phyloP scores from a whole-genome alignment of 1,140 invertebrate genomes.

The Atopsyche davidsoni region DNA sequence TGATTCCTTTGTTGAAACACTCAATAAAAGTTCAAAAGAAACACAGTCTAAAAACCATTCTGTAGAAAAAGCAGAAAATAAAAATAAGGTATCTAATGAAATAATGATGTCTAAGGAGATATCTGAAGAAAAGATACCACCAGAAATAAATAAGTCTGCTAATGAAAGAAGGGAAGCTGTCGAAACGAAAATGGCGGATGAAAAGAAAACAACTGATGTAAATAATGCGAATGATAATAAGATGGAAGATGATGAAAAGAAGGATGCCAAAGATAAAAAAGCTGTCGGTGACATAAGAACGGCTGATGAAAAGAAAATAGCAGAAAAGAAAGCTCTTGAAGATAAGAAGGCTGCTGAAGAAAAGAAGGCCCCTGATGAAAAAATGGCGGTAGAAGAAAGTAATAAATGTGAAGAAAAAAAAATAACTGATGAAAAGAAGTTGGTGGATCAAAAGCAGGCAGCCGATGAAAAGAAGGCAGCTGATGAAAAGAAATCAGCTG shows the following conservation, averaged over 20 bases:
- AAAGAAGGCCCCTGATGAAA: constrained; percentile 9
- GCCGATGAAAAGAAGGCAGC: constrained; percentile 16
- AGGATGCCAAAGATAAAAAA: neutral
- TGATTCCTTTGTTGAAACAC: neutral
- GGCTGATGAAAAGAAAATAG: neutral
- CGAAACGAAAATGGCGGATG: neutral
- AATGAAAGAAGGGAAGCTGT: constrained; percentile 10
- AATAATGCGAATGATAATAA: neutral
- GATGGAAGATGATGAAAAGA: neutral
- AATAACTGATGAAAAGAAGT: constrained; percentile 23
- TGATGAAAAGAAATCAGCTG: constrained; percentile 23
- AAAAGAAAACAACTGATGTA: neutral
- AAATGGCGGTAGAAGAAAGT: constrained; percentile 29
- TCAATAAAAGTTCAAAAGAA: neutral
- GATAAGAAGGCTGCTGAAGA: neutral
- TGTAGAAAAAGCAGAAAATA: constrained; percentile 9
- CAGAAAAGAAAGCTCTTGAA: constrained; percentile 1
- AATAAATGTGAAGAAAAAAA: constrained; percentile 26
- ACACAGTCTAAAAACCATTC: neutral
- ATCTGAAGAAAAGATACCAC: neutral
- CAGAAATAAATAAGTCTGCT: neutral
- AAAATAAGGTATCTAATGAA: constrained; percentile 13
- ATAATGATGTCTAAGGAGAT: neutral
- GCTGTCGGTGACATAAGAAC: neutral
- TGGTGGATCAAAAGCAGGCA: neutral